These are phyloP conservation scores for Diplolepis rosae DNA, from an alignment of 2,888 invertebrate genomes.

Conservation along the genomic window DNA sequence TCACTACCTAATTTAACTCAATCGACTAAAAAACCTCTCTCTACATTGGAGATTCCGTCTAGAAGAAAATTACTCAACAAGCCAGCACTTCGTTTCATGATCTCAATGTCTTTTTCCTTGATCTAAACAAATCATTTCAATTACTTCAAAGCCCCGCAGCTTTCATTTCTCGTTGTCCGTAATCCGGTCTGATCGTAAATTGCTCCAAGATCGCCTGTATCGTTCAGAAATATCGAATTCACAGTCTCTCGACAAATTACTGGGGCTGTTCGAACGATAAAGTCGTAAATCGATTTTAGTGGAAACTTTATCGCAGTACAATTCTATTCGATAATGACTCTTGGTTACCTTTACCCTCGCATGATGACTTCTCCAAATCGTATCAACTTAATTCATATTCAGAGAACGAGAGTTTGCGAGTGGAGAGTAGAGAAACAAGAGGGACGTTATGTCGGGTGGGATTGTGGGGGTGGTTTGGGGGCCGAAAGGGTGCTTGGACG, in stretches of 20 bases:
- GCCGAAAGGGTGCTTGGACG: slow-evolving; percentile 49
- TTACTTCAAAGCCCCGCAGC: slow-evolving; percentile 23
- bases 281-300: slow-evolving; percentile 27
- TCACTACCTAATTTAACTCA: slow-evolving; percentile 13
- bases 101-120: slow-evolving; percentile 12
- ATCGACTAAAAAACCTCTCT: not conserved
- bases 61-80: slow-evolving; percentile 17
- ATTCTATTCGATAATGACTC: slow-evolving; percentile 29
- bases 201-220: slow-evolving; percentile 28
- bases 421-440: slow-evolving; percentile 58
- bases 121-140: slow-evolving; percentile 29
- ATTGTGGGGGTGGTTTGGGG: slow-evolving; percentile 31
- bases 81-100: slow-evolving; percentile 15
- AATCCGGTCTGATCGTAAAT: slow-evolving; percentile 28
- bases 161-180: slow-evolving; percentile 21
- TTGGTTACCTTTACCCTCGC: slow-evolving; percentile 42
- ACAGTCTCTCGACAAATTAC: slow-evolving; percentile 30
- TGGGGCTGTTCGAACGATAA: slow-evolving; percentile 27
- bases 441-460: slow-evolving; percentile 46
- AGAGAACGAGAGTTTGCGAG: slow-evolving; percentile 60
- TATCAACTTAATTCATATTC: slow-evolving; percentile 68
- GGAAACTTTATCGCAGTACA: slow-evolving; percentile 10
- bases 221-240: slow-evolving; percentile 30
- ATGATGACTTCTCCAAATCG: slow-evolving; percentile 62
- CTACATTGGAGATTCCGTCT: not conserved